phyloP scores from a whole-genome alignment of 23 tunicate species.

The Halocynthia roretzi region DNA sequence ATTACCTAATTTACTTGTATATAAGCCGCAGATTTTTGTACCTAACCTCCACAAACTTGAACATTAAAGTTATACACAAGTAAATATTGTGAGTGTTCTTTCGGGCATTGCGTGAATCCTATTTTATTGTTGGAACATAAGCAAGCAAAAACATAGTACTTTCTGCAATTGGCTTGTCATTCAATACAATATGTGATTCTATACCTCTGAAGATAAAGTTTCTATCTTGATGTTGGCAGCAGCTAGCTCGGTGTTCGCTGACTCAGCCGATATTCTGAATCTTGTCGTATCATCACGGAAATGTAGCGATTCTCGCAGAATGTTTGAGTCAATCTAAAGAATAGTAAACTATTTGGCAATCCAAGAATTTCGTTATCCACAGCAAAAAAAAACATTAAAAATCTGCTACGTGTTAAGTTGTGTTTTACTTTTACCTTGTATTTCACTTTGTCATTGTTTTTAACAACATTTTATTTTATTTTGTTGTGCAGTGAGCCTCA shows the following conservation, averaged over 20 bases:
- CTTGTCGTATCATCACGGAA: slow-evolving; percentile 19
- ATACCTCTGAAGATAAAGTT: slow-evolving; percentile 57
- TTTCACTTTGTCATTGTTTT: too few species aligned
- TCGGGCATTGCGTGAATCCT: too few species aligned
- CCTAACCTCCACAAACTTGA: too few species aligned
- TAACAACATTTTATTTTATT: too few species aligned
- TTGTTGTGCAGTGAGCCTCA: too few species aligned
- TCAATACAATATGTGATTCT: neutral
- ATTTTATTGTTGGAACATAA: too few species aligned
- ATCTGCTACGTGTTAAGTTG: neutral
- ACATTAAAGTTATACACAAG: neutral
- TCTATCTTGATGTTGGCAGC: slow-evolving; percentile 65
- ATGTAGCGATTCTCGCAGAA: slow-evolving; percentile 16
- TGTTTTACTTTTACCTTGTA: neutral
- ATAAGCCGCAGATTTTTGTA: too few species aligned
- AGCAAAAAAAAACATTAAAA: neutral
- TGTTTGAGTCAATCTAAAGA: slow-evolving; percentile 6
- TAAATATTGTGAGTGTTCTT: neutral
- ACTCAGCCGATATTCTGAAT: slow-evolving; percentile 19
- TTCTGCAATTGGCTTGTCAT: too few species aligned
- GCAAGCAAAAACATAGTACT: too few species aligned
- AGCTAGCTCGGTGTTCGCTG: slow-evolving; percentile 43
- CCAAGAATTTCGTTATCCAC: neutral
- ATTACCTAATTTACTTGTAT: too few species aligned
- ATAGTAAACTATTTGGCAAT: neutral